A percentile compares a stretch with the other conserved stretches of the same genome.
phyloP scores from a whole-genome alignment of 2,888 invertebrate species.

The Anorthoa munda region DNA sequence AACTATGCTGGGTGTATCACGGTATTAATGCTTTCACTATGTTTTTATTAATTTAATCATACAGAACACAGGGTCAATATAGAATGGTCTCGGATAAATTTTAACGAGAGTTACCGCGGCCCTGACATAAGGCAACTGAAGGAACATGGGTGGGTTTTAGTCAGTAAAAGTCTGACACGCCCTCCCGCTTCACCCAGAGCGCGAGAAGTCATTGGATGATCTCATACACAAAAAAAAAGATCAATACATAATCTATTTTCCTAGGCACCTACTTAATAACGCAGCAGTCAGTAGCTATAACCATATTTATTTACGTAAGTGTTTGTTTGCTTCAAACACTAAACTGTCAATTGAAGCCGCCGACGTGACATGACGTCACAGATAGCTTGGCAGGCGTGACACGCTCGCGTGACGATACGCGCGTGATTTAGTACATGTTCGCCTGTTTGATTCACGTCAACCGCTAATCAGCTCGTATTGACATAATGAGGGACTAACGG shows the following conservation, averaged over 20 bases:
- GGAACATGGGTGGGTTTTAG: no score
- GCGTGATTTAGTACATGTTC: slow-evolving; percentile 58
- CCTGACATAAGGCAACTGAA: no score
- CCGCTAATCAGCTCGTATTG: slow-evolving; percentile 51
- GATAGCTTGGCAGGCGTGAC: slow-evolving; percentile 49
- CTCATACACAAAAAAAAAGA: not conserved
- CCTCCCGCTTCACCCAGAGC: not conserved
- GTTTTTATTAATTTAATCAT: not conserved
- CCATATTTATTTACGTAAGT: slow-evolving; percentile 19
- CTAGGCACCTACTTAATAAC: not conserved
- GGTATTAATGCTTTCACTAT: not conserved
- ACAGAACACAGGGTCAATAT: not conserved
- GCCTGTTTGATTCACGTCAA: slow-evolving; percentile 51
- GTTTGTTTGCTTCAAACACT: slow-evolving; percentile 36
- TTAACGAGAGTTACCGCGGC: no score
- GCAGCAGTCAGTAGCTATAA: not conserved
- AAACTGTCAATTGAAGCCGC: slow-evolving; percentile 42
- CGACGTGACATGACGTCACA: slow-evolving; percentile 46
- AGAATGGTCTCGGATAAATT: no score
- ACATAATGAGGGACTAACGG: slow-evolving; percentile 44
- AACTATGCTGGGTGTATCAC: not conserved
- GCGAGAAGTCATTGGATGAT: not conserved
- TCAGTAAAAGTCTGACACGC: not conserved
- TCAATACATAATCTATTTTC: not conserved
- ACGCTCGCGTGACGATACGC: slow-evolving; percentile 53